Conservation (phyloP, 2,888 invertebrate genomes). For the Xestia xanthographa region DNA sequence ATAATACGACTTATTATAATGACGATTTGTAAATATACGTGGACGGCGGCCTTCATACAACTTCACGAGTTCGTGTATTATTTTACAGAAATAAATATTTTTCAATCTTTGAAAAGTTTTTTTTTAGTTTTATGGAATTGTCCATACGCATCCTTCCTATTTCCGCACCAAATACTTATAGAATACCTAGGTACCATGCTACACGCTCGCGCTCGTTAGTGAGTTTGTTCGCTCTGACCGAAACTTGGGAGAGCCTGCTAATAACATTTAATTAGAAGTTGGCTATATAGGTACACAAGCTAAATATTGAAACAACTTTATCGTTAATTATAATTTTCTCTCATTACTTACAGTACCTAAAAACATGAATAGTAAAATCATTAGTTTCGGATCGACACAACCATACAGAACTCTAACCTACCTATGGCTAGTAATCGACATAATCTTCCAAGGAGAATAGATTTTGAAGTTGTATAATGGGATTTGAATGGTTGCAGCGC, state of each 20-base stretch:
- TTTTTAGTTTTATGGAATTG: neutral
- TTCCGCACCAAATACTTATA: neutral
- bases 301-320: neutral
- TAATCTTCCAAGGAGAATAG: neutral
- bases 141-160: neutral
- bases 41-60: slow-evolving; percentile 26
- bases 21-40: slow-evolving; percentile 8
- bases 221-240: neutral
- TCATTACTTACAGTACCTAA: neutral
- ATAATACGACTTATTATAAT: slow-evolving; percentile 9
- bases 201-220: neutral
- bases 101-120: slow-evolving; percentile 18
- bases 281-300: neutral
- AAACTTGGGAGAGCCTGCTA: neutral
- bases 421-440: neutral
- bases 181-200: neutral
- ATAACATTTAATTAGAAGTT: neutral
- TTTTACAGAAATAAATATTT: slow-evolving; percentile 57
- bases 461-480: neutral
- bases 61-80: slow-evolving; percentile 33
- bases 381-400: neutral
- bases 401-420: neutral
- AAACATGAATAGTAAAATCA: neutral
- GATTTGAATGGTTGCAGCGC: neutral
- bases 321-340: neutral